A percentile compares a stretch with the other conserved stretches of the same genome.
Conservation (phyloP, 2,113 vertebrate genomes). For the Bubo scandiacus region DNA sequence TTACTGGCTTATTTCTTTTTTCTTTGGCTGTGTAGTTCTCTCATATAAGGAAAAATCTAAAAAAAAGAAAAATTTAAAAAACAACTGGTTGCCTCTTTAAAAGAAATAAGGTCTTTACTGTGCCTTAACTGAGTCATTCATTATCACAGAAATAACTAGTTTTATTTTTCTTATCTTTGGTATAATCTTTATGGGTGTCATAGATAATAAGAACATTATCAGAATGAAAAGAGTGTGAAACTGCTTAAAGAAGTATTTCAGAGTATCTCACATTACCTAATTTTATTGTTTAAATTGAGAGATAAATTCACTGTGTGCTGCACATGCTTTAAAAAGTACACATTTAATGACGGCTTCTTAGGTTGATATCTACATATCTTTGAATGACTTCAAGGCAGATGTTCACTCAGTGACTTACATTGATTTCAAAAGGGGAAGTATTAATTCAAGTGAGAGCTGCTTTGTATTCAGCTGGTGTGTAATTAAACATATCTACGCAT, state of each 20-base stretch:
- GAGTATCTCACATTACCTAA: neutral
- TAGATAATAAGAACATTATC: neutral
- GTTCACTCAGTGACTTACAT: neutral
- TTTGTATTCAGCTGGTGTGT: neutral
- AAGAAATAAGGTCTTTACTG: neutral
- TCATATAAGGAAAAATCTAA: neutral
- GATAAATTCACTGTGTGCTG: neutral
- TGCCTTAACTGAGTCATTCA: neutral
- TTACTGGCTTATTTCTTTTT: neutral
- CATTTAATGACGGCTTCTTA: neutral
- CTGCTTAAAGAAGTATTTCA: neutral
- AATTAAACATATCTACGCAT: neutral
- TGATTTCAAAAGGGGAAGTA: neutral
- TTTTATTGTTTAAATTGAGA: neutral
- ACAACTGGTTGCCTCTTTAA: accelerated
- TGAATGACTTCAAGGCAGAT: neutral
- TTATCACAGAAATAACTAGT: neutral
- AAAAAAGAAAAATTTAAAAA: neutral
- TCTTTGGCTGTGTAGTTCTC: neutral
- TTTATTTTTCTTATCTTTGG: neutral
- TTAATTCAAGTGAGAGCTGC: neutral
- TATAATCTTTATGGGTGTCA: neutral
- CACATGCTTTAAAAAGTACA: neutral
- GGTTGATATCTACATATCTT: neutral
- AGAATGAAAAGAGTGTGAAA: neutral